Conservation (phyloP, 2,888 invertebrate genomes). For the Laothoe populi region DNA sequence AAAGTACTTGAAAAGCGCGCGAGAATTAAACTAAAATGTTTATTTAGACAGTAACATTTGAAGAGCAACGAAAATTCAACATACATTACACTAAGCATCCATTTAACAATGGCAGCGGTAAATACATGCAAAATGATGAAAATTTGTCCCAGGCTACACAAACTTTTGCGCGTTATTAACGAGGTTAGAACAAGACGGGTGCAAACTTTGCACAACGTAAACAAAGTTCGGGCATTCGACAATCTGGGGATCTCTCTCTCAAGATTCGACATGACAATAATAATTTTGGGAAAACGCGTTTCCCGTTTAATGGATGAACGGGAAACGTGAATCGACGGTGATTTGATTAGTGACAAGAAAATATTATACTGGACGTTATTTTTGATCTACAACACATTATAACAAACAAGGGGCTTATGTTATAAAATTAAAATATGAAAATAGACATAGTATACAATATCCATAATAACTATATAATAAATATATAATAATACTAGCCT, state of each 20-base stretch:
- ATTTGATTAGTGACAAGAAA: background rate
- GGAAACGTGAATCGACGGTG: background rate
- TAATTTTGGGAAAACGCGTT: slow-evolving; percentile 20
- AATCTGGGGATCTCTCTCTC: slow-evolving; percentile 26
- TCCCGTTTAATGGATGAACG: background rate
- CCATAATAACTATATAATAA: too few relatives aligned
- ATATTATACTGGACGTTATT: too few relatives aligned
- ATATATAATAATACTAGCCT: too few relatives aligned
- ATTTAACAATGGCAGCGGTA: background rate
- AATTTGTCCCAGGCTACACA: slow-evolving; percentile 20
- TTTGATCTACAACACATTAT: too few relatives aligned
- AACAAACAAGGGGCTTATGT: too few relatives aligned
- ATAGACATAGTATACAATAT: too few relatives aligned
- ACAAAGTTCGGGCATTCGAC: slow-evolving; percentile 24
- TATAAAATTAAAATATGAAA: too few relatives aligned
- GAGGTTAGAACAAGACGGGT: slow-evolving; percentile 20
- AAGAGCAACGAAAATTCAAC: background rate
- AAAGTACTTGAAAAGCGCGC: too few relatives aligned
- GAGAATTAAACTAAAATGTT: too few relatives aligned
- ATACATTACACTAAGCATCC: background rate
- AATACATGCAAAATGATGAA: slow-evolving; percentile 23
- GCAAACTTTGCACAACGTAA: slow-evolving; percentile 9
- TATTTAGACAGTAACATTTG: too few relatives aligned
- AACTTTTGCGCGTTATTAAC: slow-evolving; percentile 22
- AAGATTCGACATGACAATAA: slow-evolving; percentile 24